Evolutionary conservation across 2,113 vertebrate species (phyloP).

Genomic region (Potamarius usumacintae): DNA sequence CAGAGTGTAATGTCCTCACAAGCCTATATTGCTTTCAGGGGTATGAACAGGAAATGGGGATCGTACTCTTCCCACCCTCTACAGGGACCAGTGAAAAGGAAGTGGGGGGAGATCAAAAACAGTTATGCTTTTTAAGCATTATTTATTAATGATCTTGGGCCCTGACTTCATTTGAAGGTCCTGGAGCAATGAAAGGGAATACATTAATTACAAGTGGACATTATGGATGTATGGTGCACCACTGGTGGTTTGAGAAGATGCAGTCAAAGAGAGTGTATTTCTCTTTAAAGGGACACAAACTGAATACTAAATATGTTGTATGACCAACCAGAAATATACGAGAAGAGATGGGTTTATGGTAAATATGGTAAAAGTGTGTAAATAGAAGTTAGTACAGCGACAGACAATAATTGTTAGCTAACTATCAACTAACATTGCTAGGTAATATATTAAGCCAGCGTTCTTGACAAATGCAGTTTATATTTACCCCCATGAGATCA

Average conservation of each 20-base stretch:
- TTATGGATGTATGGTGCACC: constrained; percentile 11
- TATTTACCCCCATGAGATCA: background rate
- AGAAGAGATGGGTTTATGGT: background rate
- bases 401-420: background rate
- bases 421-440: background rate
- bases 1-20: background rate
- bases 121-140: constrained; percentile 33
- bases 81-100: constrained; percentile 16
- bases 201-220: constrained; percentile 27
- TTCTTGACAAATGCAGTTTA: background rate
- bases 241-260: constrained; percentile 22
- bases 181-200: constrained; percentile 42
- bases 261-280: background rate
- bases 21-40: background rate
- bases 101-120: constrained; percentile 52
- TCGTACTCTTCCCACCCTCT: constrained; percentile 19
- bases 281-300: constrained; percentile 5
- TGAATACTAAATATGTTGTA: constrained; percentile 16
- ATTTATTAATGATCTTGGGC: constrained; percentile 52
- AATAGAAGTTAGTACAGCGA: background rate
- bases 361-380: background rate
- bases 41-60: constrained; percentile 40
- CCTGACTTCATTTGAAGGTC: constrained; percentile 17
- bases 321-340: background rate
- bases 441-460: background rate